These are phyloP conservation scores for Macrophya alboannulata DNA, from an alignment of 2,888 invertebrate genomes.

Conservation along the genomic window DNA sequence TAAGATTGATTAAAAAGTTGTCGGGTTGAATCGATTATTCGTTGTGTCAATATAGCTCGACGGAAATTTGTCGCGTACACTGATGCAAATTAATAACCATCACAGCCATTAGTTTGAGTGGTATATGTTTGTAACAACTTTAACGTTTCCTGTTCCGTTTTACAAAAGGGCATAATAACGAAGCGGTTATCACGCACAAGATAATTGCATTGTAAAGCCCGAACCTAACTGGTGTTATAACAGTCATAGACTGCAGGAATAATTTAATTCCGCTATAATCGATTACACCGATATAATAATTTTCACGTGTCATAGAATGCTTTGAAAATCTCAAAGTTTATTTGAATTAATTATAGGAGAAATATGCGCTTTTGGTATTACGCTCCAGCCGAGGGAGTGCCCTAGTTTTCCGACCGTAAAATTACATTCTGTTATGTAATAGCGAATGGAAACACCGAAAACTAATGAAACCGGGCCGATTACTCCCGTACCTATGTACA, in stretches of 20 bases:
- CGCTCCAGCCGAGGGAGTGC: background rate
- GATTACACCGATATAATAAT: slow-evolving; percentile 14
- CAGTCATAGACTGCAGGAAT: slow-evolving; percentile 7
- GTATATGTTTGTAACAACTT: slow-evolving; percentile 1
- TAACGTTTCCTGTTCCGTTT: slow-evolving; percentile 22
- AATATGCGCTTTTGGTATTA: background rate
- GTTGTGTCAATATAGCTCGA: background rate
- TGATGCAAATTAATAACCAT: background rate
- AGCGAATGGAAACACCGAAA: background rate
- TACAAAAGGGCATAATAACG: slow-evolving; percentile 24
- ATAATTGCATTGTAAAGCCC: background rate
- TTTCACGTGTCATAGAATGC: background rate
- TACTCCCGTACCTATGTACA: background rate
- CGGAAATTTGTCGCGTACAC: background rate
- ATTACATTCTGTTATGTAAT: slow-evolving; percentile 4
- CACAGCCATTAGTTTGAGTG: background rate
- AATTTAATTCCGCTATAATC: slow-evolving; percentile 11
- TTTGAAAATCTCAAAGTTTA: slow-evolving; percentile 9
- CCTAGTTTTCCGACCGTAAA: slow-evolving; percentile 28
- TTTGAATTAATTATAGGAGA: background rate
- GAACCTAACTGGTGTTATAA: background rate
- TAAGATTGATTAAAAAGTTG: background rate
- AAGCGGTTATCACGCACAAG: slow-evolving; percentile 37
- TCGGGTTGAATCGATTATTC: background rate
- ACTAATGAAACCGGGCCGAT: background rate